Base-by-base conservation (phyloP, 2,113 vertebrate species). In the Pica pica region DNA sequence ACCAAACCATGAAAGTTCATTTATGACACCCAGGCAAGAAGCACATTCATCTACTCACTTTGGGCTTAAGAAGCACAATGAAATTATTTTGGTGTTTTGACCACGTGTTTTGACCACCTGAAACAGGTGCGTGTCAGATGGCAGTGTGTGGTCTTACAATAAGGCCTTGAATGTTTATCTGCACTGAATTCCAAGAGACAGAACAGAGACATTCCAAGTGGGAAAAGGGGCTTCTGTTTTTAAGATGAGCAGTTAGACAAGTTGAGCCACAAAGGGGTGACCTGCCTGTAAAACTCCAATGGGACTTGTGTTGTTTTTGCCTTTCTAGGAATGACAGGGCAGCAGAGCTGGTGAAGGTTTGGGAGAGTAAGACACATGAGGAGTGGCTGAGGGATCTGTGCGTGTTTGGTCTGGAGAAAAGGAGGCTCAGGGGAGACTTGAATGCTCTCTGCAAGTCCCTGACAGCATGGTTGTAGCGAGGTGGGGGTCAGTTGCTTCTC, bases 31-130 rank as follows among this genome's bases (percentile, higher is more conserved):
- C 9, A 16, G 24, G 39, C 10, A 57, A 67, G 39, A 60, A 71
- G 30, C 10, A 7, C 14, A 35, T 65, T 39, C 11, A 6, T 52
- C 28, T 71, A n/a, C 33, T 71, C 0, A 0, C 28, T 90, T n/a
- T 60, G 14, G 12, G 14, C n/a, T 67, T 35, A 73, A 16, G 35
- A 65, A 53, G 12, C 46, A 41, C 12, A 41, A 13, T 4, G 10
- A 22, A 79, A 73, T 15, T 31, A 46, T 41, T 47, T 67, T 27
- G 21, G 7, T n/a, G 9, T 3, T 52, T 86, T 52, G 60, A 35
- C n/a, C n/a, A n/a, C n/a, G n/a, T 42, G 46, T 31, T 53, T 60
- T 60, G 47, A 24, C 22, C 20, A 20, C 18, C 24, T 7, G 10
- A 39, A 59, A 26, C 5, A 22, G 28, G 13, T 8, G 10, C 44